Evolutionary conservation across 2,797 vertebrate genomes (phyloP), one percentile per base, ranked within the genome.

Genomic region (Brachymystax lenok): DNA sequence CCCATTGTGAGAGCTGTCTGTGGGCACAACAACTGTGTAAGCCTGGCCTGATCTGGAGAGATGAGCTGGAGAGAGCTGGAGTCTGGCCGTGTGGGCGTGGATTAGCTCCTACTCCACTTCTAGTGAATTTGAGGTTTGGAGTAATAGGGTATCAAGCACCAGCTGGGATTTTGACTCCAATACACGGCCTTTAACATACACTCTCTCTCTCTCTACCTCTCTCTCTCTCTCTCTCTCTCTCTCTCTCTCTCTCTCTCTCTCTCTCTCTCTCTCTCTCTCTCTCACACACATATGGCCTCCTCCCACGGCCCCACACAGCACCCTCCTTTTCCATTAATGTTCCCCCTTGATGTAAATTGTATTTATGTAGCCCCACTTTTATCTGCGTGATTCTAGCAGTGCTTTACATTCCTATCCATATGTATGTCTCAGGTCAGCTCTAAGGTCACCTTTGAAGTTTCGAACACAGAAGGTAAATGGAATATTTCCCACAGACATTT

Each of bases 21-120:
- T 63, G 69, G 74, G 83, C 69, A 63, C 76, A 81, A 90, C 82
- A 75, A 88, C 83, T 87, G 79, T 88, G 86, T 89, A 83, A 79
- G 82, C 74, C 61, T 21, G 79, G 73, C 63, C 79, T 80, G 19
- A 7, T 7, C 5, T 1, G 33, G 59, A 12, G 75, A 81, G 75
- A 80, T 59, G 78, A 6, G 14, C 71, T 54, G 68, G 74, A 21
- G 28, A 78, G 40, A 50, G 7, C 79, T 52, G 70, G 79, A 74
- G 74, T 35, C 33, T 35, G 33, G 33, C 6, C 74, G 2, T 56
- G 28, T 33, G 69, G 79, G 79, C 81, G 76, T 84, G 86, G 21
- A 16, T 72, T 21, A 51, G 40, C 24, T 13, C 27, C 3, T 14
- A 66, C 63, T 16, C 8, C 21, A 27, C 21, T 10, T 24, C 63